Evolutionary conservation across 2,888 invertebrate species (phyloP), one percentile per base, ranked within the genome.

Genomic region (Neoaliturus tenellus): DNA sequence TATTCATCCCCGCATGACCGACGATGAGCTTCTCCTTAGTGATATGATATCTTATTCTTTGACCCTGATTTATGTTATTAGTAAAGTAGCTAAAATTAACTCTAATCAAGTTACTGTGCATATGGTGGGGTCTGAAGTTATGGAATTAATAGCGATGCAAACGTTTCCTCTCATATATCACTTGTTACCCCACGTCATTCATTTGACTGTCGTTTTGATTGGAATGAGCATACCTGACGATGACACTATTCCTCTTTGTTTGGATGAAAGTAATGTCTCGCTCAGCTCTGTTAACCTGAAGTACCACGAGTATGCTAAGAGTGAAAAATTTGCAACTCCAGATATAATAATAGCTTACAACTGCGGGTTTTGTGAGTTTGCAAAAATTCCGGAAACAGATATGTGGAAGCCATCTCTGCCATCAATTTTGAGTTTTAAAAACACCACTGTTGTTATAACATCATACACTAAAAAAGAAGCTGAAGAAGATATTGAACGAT

Each of bases 321-420:
- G 41, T 17, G 10, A n/a, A 35, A 39, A 35, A 25, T 67, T 58
- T 10, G 31, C 25, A 14, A 23, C 28, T 10, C 81, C 81, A 62
- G 41, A 81, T 20, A 62, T 81, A n/a, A 41, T 62, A 28, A 17
- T 25, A 41, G 62, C 28, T 17, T 67, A 39, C 6, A 81, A 81
- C 67, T 81, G 81, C 31, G 81, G 81, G 17, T 41, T 81, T 6
- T 62, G 81, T 67, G 81, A 81, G 41, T 81, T 81, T 62, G 62
- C 31, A 25, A 28, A 39, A 23, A 58, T 25, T 14, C 62, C 62
- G 3, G 81, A 62, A 62, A 81, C 62, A 81, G 81, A 81, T 17
- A 8, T 39, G 12, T 81, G 81, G 81, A 67, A 81, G 23, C 17
- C 35, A n/a, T 62, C 81, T 20, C 17, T 69, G n/a, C 23, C 35